Evolutionary conservation across 2,888 invertebrate species (phyloP).

Genomic region (Rhagium mordax): DNA sequence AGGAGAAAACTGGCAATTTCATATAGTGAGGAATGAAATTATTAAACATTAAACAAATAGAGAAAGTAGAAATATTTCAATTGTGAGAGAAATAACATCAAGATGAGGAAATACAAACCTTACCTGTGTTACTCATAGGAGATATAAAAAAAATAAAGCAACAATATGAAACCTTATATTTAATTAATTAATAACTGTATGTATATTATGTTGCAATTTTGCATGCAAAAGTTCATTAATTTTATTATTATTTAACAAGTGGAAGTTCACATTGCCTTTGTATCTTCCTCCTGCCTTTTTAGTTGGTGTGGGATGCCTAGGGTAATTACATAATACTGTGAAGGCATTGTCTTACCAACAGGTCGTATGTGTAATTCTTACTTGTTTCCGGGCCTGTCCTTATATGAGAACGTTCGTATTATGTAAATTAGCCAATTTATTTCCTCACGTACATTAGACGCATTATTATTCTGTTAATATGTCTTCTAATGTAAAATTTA

Average conservation of each 20-base stretch:
- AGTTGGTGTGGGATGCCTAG: not conserved
- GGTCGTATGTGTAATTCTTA: constrained; percentile 9
- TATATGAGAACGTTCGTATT: constrained; percentile 22
- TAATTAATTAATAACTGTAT: too few species aligned
- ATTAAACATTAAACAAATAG: too few species aligned
- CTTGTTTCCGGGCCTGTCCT: not conserved
- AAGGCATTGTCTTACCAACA: not conserved
- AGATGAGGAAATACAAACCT: too few species aligned
- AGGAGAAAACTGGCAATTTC: too few species aligned
- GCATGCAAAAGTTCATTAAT: not conserved
- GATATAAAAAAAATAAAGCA: not conserved
- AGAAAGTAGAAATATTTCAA: too few species aligned
- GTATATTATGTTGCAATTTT: not conserved
- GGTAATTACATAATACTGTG: constrained; percentile 8
- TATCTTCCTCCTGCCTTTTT: not conserved
- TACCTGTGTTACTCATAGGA: too few species aligned
- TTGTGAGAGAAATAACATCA: too few species aligned
- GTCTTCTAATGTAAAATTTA: not conserved
- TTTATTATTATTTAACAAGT: not conserved
- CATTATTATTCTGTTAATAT: constrained; percentile 1
- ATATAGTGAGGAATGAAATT: too few species aligned
- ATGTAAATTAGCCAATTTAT: constrained; percentile 10
- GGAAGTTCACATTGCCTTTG: not conserved
- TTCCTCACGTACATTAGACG: not conserved
- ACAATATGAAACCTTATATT: not conserved